Conservation (phyloP, 2,888 invertebrate genomes). For the Dioctria linearis region DNA sequence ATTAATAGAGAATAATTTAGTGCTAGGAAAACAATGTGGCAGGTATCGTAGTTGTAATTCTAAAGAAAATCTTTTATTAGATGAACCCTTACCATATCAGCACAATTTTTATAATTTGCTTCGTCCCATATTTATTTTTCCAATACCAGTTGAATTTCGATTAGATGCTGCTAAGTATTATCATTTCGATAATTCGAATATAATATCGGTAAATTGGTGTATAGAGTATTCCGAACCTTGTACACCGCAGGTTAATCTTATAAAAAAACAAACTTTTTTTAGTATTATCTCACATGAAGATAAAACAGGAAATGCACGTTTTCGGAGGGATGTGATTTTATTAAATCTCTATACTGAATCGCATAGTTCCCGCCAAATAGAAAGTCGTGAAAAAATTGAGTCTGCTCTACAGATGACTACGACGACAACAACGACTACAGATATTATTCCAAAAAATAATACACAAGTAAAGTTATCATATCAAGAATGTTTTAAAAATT, state of each 20-base stretch:
- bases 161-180: not conserved
- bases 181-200: not conserved
- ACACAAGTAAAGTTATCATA: not conserved
- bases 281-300: too few relatives aligned
- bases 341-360: too few relatives aligned
- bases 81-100: not conserved
- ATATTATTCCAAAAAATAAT: not conserved
- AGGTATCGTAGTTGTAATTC: slow-evolving; percentile 1
- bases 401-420: too few relatives aligned
- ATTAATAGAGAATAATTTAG: not conserved
- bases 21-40: not conserved
- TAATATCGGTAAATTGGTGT: too few relatives aligned
- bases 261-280: too few relatives aligned
- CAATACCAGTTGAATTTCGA: slow-evolving; percentile 3
- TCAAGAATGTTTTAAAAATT: slow-evolving; percentile 1
- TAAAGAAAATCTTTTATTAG: not conserved
- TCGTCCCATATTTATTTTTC: not conserved
- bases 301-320: too few relatives aligned
- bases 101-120: not conserved
- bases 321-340: too few relatives aligned
- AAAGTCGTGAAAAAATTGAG: too few relatives aligned
- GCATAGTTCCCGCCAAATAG: too few relatives aligned
- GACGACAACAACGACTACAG: too few relatives aligned
- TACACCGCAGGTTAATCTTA: too few relatives aligned
- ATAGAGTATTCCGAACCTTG: too few relatives aligned